Conservation (phyloP, 2,113 vertebrate genomes). For the Alces alces region DNA sequence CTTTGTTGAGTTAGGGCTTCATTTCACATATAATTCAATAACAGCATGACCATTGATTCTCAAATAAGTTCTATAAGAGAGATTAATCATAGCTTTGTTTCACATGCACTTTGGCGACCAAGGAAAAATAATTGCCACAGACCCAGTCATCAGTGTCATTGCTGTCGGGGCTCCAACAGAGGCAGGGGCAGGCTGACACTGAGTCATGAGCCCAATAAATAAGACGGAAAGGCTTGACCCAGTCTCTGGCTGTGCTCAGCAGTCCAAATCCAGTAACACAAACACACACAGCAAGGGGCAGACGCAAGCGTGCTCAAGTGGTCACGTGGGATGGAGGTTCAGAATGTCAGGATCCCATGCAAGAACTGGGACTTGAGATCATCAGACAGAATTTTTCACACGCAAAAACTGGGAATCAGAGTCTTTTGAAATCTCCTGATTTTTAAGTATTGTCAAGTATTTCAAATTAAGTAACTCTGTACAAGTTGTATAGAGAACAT, state of each 20-base stretch:
- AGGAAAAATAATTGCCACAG: slow-evolving; percentile 35
- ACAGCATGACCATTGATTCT: slow-evolving; percentile 26
- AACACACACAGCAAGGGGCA: background rate
- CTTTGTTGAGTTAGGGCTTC: slow-evolving; percentile 30
- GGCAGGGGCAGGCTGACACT: background rate
- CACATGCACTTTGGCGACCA: background rate
- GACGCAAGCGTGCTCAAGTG: background rate
- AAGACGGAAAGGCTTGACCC: background rate
- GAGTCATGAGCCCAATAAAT: background rate
- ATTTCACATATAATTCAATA: slow-evolving; percentile 53
- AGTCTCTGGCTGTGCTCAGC: background rate
- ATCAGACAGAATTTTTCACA: background rate
- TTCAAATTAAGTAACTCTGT: background rate
- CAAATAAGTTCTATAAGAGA: slow-evolving; percentile 25
- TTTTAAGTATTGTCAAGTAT: background rate
- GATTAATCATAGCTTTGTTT: slow-evolving; percentile 55
- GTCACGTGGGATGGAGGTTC: background rate
- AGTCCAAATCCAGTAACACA: background rate
- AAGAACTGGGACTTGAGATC: background rate
- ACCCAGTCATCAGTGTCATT: background rate
- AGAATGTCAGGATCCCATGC: background rate
- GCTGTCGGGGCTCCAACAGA: background rate
- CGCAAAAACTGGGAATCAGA: background rate
- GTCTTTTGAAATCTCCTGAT: background rate
- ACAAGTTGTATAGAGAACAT: background rate